Percentiles rank a stretch among this genome's conserved stretches.
These are phyloP conservation scores for Heliconius erato DNA, from an alignment of 2,888 invertebrate genomes.

Conservation along the genomic window DNA sequence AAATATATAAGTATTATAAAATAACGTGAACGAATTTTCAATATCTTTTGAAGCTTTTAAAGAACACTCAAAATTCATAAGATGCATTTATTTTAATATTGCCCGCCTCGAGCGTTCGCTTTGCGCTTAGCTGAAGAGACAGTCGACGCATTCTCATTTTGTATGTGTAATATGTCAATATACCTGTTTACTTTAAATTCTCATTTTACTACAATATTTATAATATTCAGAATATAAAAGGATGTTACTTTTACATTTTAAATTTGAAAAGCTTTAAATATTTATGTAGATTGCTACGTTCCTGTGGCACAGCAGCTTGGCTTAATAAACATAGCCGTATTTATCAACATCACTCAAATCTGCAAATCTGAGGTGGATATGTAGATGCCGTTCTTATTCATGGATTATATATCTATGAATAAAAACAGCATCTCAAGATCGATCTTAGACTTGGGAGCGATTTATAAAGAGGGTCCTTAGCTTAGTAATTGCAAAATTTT, in stretches of 20 bases:
- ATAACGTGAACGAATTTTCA: slow-evolving; percentile 11
- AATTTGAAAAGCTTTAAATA: background rate
- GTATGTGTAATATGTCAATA: slow-evolving; percentile 12
- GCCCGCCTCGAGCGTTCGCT: slow-evolving; percentile 10
- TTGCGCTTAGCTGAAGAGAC: slow-evolving; percentile 6
- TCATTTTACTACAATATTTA: background rate
- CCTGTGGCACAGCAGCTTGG: background rate
- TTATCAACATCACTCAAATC: no score
- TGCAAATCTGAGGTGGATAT: no score
- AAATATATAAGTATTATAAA: background rate
- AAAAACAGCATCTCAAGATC: no score
- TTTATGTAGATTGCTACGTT: background rate
- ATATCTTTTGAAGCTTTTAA: slow-evolving; percentile 15
- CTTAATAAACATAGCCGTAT: no score
- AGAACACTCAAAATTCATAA: slow-evolving; percentile 26
- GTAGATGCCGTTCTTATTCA: background rate
- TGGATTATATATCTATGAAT: no score
- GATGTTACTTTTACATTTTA: background rate
- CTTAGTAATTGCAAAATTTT: no score
- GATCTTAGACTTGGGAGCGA: no score
- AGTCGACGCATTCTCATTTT: slow-evolving; percentile 8
- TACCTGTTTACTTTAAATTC: slow-evolving; percentile 14
- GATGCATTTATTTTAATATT: slow-evolving; percentile 32
- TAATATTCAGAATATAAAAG: background rate
- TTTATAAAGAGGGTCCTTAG: no score